These are phyloP conservation scores for Halichoeres trimaculatus DNA, from an alignment of 2,113 vertebrate species.

Conservation along the genomic window DNA sequence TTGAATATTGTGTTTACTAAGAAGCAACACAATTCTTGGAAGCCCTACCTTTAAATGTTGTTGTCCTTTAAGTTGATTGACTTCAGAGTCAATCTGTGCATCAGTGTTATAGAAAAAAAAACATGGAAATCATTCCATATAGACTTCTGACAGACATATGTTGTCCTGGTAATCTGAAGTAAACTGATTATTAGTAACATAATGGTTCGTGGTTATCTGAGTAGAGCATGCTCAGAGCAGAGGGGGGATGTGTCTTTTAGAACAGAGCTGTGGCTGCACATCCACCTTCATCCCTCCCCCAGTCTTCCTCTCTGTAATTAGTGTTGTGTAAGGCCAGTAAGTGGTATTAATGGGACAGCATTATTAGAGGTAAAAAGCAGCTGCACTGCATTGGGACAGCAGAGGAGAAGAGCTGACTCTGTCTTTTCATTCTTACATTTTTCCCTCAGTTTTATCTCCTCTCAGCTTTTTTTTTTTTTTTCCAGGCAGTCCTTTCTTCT, in stretches of 20 bases:
- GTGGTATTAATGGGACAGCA: slow-evolving; percentile 48
- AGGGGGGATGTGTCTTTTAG: not conserved
- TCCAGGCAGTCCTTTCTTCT: not conserved
- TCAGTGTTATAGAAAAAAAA: no score
- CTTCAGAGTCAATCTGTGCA: no score
- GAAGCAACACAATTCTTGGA: no score
- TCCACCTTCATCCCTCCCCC: slow-evolving; percentile 78
- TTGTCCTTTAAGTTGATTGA: no score
- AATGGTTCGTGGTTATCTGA: not conserved
- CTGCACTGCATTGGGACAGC: slow-evolving; percentile 35
- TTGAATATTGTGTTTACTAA: no score
- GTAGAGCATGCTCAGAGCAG: not conserved
- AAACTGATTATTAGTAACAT: not conserved
- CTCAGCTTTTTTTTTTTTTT: not conserved
- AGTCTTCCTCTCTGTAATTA: slow-evolving; percentile 23
- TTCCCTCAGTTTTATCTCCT: not conserved
- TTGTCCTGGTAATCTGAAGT: no score
- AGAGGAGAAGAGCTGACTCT: slow-evolving; percentile 2
- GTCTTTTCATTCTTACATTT: slow-evolving; percentile 16
- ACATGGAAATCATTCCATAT: no score
- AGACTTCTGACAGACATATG: no score
- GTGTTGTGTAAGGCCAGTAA: slow-evolving; percentile 39
- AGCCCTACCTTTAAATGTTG: no score
- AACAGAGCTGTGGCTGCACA: slow-evolving; percentile 18
- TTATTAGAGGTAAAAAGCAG: slow-evolving; percentile 33